Base-by-base conservation (phyloP, 2,797 vertebrate species). In the Pseudochirops corinnae region DNA sequence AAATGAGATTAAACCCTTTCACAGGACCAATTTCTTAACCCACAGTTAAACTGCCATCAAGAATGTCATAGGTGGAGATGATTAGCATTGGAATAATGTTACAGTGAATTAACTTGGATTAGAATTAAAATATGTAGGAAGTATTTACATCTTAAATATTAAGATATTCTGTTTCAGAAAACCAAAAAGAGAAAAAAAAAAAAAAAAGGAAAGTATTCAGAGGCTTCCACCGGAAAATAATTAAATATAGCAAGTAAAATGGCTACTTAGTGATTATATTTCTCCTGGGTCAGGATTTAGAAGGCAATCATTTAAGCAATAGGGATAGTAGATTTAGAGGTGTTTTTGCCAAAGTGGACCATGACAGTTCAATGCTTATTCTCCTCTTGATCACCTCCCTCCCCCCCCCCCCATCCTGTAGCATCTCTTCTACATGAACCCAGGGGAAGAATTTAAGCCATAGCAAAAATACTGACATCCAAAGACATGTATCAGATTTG, bases 371-470 rank as follows among this genome's bases (percentile, higher is more conserved):
- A 82, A 6, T 33, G 29, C 90, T 93, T 58, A 50, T 11, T 94
- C 46, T 4, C 74, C 21, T n/a, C 18, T 26, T 39, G 39, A 14
- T 55, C 3, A 21, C 67, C 52, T 52, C 52, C 46, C 46, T 46
- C 46, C 52, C 52, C 52, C 52, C 52, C 52, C 21, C 29, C 93
- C n/a, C 21, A n/a, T 16, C 29, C 3, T 46, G 50, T 39, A 3
- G 94, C 91, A 58, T 55, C 62, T 56, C 90, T 46, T 62, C 74
- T 52, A 28, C 28, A 46, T 57, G 46, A 55, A 33, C 55, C 62
- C 18, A 93, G 55, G 55, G 9, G 91, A 90, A 95, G 90, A 53
- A 53, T 93, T 94, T 90, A 21, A 52, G 56, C 94, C 92, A 82
- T 7, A 82, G 56, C 26, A 95, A 55, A 90, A 33, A 87, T 87